Evolutionary conservation across 2,888 invertebrate species (phyloP).

Genomic region (Allygus modestus): DNA sequence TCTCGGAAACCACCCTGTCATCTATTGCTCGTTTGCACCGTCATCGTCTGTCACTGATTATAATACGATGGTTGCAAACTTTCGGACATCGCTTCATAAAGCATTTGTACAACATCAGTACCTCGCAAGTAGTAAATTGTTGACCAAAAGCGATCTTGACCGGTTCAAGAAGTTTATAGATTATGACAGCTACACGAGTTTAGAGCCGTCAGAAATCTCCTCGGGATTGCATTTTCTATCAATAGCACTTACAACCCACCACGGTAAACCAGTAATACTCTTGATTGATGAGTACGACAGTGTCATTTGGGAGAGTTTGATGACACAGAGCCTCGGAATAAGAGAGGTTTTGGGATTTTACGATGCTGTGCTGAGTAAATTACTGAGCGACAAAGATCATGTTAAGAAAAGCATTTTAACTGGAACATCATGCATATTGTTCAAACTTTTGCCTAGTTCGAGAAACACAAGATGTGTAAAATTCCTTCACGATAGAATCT

Average conservation of each 20-base stretch:
- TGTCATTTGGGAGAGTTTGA: neutral
- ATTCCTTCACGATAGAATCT: conserved; percentile 16
- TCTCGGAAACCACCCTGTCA: conserved; percentile 24
- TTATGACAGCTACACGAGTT: neutral
- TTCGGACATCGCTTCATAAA: neutral
- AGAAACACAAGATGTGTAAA: neutral
- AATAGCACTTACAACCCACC: neutral
- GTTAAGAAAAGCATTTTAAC: conserved; percentile 21
- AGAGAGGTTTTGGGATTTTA: conserved; percentile 9
- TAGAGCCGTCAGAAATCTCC: neutral
- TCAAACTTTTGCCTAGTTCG: neutral
- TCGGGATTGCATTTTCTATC: conserved; percentile 16
- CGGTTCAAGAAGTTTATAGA: neutral
- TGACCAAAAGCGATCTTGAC: neutral
- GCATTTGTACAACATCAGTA: conserved; percentile 12
- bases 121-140: conserved; percentile 1
- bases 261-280: conserved; percentile 22
- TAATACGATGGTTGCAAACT: neutral
- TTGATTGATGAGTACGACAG: conserved; percentile 30
- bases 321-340: neutral
- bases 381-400: neutral
- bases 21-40: conserved; percentile 14
- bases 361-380: neutral
- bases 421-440: neutral
- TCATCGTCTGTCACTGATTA: conserved; percentile 18